Conservation (phyloP, 2,888 invertebrate genomes). For the Andrena bicolor region DNA sequence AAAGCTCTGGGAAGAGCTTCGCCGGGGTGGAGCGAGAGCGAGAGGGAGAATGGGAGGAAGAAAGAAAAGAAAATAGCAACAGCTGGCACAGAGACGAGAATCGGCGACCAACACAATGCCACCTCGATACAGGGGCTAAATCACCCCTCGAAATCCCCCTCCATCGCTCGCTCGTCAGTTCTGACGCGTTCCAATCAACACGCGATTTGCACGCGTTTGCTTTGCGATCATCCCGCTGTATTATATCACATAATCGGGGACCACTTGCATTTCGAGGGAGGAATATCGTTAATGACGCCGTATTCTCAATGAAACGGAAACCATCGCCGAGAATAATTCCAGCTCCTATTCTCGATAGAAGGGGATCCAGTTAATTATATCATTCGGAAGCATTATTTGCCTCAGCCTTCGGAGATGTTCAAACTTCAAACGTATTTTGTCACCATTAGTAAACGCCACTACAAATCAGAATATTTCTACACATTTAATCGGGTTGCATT, state of each 20-base stretch:
- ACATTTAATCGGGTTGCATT: no score
- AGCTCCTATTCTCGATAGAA: neutral
- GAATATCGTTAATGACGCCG: conserved; percentile 48
- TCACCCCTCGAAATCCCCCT: conserved; percentile 12
- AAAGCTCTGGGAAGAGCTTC: conserved; percentile 53
- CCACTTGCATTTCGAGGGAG: conserved; percentile 39
- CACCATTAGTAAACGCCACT: neutral
- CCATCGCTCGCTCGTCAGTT: neutral
- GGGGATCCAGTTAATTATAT: conserved; percentile 13
- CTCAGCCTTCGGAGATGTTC: neutral
- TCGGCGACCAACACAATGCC: conserved; percentile 65
- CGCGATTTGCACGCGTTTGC: conserved; percentile 59
- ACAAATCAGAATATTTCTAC: no score
- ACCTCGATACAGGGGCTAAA: conserved; percentile 52
- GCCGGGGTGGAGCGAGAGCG: conserved; percentile 22
- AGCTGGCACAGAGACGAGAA: conserved; percentile 73
- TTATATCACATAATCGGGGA: conserved; percentile 61
- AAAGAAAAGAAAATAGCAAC: conserved; percentile 64
- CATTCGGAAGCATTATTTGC: neutral
- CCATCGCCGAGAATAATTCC: neutral
- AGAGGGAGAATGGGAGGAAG: conserved; percentile 29
- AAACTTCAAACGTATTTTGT: neutral
- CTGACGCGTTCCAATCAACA: conserved; percentile 57
- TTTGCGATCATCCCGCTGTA: conserved; percentile 59
- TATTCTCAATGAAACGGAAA: conserved; percentile 13